Evolutionary conservation across 2,888 invertebrate species (phyloP).

Genomic region (Heliconius aoede): DNA sequence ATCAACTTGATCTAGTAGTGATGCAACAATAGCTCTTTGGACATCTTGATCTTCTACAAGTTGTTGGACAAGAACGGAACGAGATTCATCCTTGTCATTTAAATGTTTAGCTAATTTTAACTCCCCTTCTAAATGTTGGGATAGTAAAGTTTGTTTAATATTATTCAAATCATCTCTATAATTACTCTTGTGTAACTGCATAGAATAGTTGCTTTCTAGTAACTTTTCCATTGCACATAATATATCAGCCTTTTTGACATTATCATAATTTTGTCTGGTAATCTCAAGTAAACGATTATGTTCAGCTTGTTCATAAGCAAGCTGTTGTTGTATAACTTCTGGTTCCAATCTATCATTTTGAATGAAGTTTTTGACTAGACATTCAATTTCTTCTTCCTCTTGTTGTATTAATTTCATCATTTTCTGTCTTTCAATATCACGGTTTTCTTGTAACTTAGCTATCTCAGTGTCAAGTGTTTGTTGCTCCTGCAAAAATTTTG

Average conservation of each 20-base stretch:
- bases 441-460: constrained; percentile 86
- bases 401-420: constrained; percentile 85
- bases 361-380: constrained; percentile 86
- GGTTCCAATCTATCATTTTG: constrained; percentile 82
- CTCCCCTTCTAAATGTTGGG: constrained; percentile 84
- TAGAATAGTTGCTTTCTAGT: constrained; percentile 86
- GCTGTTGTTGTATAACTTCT: constrained; percentile 85
- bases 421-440: constrained; percentile 85
- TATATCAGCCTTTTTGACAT: constrained; percentile 86
- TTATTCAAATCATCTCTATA: constrained; percentile 86
- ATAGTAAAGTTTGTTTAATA: constrained; percentile 84
- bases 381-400: constrained; percentile 86
- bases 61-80: constrained; percentile 83
- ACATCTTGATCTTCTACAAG: constrained; percentile 87
- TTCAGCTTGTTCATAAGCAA: constrained; percentile 87
- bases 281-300: constrained; percentile 86
- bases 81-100: constrained; percentile 85
- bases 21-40: constrained; percentile 89
- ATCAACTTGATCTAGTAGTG: constrained; percentile 88
- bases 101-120: constrained; percentile 84
- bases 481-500: constrained; percentile 84
- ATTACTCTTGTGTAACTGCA: constrained; percentile 83
- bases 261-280: constrained; percentile 82
- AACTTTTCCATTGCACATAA: constrained; percentile 88
- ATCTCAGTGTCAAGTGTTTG: constrained; percentile 86